These are phyloP conservation scores for Paramormyrops hopkinsi DNA, from an alignment of 2,797 vertebrate species.

Conservation along the genomic window DNA sequence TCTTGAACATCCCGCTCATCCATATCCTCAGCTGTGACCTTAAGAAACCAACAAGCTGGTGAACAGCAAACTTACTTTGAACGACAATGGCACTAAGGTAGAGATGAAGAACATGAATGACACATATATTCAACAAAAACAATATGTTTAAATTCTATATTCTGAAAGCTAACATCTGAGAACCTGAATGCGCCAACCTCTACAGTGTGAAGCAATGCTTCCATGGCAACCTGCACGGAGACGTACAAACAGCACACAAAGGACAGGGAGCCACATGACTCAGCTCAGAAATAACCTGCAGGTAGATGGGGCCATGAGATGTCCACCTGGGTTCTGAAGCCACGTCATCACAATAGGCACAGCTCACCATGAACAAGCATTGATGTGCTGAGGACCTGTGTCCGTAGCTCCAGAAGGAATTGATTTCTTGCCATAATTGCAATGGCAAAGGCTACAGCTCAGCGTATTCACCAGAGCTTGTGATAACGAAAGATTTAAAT, in stretches of 20 bases:
- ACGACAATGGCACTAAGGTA: not conserved
- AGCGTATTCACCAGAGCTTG: not conserved
- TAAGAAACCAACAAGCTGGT: not conserved
- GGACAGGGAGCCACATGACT: not conserved
- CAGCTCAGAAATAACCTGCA: not conserved
- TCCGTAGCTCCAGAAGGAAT: not conserved
- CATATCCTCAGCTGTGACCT: not conserved
- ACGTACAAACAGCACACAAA: not conserved
- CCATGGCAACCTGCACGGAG: not conserved
- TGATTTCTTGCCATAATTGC: not conserved
- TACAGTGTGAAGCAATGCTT: not conserved
- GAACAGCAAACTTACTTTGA: not conserved
- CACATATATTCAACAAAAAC: not conserved
- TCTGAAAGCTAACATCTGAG: not conserved
- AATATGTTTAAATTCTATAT: not conserved
- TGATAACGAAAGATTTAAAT: not conserved
- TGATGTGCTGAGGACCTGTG: not conserved
- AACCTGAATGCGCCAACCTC: not conserved
- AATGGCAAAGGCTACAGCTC: not conserved
- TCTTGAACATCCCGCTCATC: not conserved
- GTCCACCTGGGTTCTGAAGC: not conserved
- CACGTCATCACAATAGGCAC: not conserved
- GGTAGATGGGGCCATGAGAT: not conserved
- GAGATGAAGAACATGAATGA: not conserved
- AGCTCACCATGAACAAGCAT: not conserved